Evolutionary conservation across 2,888 invertebrate species (phyloP), one percentile per base, ranked within the genome.

Genomic region (Acrocera orbiculus): DNA sequence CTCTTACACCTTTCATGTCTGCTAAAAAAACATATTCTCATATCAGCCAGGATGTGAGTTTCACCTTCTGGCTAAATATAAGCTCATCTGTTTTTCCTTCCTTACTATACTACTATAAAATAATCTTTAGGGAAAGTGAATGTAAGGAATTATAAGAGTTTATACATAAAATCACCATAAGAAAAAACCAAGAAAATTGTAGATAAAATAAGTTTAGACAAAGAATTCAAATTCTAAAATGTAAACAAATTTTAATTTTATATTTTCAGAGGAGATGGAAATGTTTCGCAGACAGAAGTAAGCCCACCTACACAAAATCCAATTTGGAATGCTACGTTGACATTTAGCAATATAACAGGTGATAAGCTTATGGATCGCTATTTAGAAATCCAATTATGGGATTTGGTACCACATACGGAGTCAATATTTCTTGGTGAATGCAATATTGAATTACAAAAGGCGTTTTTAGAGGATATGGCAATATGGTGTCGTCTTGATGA

Each of bases 401-500:
- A 87, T 53, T 69, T 78, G 42, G 76, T 76, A 45, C 81, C 83
- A 0, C 80, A 82, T 45, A 76, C 78, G 34, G 85, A 85, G 45
- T 79, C 78, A 35, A 72, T 78, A 32, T 79, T 83, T 44, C 66
- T 86, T 16, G 85, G 81, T 51, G 80, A 81, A 55, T 80, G 79
- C 58, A 75, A 71, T 29, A 75, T 71, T 19, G 60, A 60, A 40
- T 44, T 61, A 44, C 59, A 61, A 48, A 81, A 82, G 55, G 86
- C 85, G 4, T 81, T 85, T 50, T 69, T 87, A 17, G 82, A 85
- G 49, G 86, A 87, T 56, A 74, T 83, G 36, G 82, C 87, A 1
- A 76, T 83, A 29, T 90, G 89, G 87, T 90, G 86, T 63, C 75
- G 83, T 6, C 61, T 86, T 33, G 85, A 86, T 48, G 85, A 85